Evolutionary conservation across 2,888 invertebrate genomes (phyloP), one percentile per base, ranked within the genome.

Genomic region (Diloba caeruleocephala): DNA sequence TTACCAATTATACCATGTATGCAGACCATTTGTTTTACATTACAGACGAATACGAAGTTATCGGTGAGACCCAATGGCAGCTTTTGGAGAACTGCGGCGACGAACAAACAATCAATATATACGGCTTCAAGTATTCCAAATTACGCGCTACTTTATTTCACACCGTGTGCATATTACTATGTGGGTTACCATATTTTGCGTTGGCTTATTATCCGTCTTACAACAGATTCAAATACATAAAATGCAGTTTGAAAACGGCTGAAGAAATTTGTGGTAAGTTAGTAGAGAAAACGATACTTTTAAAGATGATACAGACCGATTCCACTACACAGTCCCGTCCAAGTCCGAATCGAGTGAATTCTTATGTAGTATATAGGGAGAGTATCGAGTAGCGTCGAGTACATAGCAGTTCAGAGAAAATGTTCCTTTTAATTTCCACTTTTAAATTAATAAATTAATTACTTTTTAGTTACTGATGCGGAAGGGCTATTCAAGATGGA

Each of bases 101-200:
- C 31, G 94, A 94, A 45, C 85, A 89, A 71, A 74, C 88, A 48
- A 82, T 94, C 58, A 93, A 87, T 74, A 93, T 95, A 66, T 89
- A 88, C 67, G 95, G 95, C 52, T 94, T 92, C 69, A 89, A 88
- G 67, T 87, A 90, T 71, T 93, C 90, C 46, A 88, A 82, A 76
- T 64, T 86, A 57, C 88, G 92, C 50, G 81, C 87, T 48, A 67
- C 87, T 50, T 55, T 95, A 32, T 95, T 94, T 81, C 93, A 95
- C 78, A 72, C 89, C 29, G 64, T 94, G 64, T 90, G 93, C 71
- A 78, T 94, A 58, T 71, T 93, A 65, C 82, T 94, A 67, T 85
- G 94, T 71, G 95, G 95, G 41, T 76, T 95, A 67, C 95, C 95
- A 32, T 94, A 94, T 77, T 89, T 95, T 69, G 81, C 94, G 53